phyloP scores from a whole-genome alignment of 1,140 invertebrate genomes.

The Delia radicum region DNA sequence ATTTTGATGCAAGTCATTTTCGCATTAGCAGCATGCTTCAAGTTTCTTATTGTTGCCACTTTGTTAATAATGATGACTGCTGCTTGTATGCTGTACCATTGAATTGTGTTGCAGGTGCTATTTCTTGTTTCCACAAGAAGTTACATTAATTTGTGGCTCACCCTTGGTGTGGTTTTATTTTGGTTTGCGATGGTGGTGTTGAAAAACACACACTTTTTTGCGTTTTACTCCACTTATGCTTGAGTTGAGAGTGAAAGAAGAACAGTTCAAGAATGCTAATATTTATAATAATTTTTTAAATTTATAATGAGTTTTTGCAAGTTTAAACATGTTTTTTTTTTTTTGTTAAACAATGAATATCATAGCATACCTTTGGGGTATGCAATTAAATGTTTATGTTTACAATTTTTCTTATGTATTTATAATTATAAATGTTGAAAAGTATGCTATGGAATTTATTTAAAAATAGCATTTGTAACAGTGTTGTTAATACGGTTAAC shows the following conservation, averaged over 20 bases:
- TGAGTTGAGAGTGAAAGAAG: not conserved
- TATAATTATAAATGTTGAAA: no score
- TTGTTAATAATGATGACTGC: conserved; percentile 15
- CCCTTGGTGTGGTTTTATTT: not conserved
- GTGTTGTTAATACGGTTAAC: no score
- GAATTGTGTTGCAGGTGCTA: conserved; percentile 11
- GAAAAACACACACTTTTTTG: not conserved
- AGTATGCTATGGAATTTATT: no score
- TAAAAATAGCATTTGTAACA: no score
- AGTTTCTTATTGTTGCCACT: conserved; percentile 24
- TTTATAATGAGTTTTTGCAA: not conserved
- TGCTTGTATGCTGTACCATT: not conserved
- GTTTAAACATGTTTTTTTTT: not conserved
- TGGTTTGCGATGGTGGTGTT: not conserved
- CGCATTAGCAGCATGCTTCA: conserved; percentile 27
- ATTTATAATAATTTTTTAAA: not conserved
- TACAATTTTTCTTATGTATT: not conserved
- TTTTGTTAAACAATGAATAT: not conserved
- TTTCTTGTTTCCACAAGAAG: conserved; percentile 5
- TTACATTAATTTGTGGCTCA: conserved; percentile 22
- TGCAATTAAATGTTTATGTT: not conserved
- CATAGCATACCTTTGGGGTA: not conserved
- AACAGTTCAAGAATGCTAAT: no score
- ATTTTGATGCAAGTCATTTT: conserved; percentile 31
- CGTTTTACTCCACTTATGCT: not conserved